Percentiles rank a stretch among this genome's conserved stretches.
Evolutionary conservation across 2,797 vertebrate genomes (phyloP).

Genomic region (Potorous gilbertii): DNA sequence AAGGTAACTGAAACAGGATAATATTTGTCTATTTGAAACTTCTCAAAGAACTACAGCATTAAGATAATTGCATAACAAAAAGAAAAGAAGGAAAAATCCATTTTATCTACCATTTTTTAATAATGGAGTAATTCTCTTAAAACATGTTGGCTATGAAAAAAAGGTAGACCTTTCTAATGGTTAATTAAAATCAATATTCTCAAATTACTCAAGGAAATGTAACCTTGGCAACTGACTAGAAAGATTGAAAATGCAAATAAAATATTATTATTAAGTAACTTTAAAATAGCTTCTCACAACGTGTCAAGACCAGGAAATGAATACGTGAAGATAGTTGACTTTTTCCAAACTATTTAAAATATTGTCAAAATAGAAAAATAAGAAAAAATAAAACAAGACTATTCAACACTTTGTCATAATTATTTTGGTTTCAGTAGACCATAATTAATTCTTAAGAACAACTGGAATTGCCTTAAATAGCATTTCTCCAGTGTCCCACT

Average conservation of each 20-base stretch:
- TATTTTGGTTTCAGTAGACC: neutral
- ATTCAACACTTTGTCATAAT: neutral
- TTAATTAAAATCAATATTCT: neutral
- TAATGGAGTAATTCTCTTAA: neutral
- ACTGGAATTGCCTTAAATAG: neutral
- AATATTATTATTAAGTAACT: neutral
- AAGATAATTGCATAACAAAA: neutral
- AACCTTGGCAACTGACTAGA: neutral
- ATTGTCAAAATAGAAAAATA: neutral
- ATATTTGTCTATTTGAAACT: neutral
- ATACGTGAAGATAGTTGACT: neutral
- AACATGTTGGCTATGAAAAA: neutral
- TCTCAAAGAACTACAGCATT: neutral
- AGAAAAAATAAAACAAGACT: neutral
- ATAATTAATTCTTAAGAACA: neutral
- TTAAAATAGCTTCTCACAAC: neutral
- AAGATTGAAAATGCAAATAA: neutral
- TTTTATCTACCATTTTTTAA: neutral
- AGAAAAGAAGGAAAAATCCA: neutral
- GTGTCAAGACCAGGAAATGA: neutral
- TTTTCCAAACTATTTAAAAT: neutral
- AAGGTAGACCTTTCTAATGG: neutral
- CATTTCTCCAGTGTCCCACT: slow-evolving; percentile 2
- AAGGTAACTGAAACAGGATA: neutral
- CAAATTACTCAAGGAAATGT: neutral